phyloP scores from a whole-genome alignment of 2,888 invertebrate genomes.

The Melinaea menophilus region DNA sequence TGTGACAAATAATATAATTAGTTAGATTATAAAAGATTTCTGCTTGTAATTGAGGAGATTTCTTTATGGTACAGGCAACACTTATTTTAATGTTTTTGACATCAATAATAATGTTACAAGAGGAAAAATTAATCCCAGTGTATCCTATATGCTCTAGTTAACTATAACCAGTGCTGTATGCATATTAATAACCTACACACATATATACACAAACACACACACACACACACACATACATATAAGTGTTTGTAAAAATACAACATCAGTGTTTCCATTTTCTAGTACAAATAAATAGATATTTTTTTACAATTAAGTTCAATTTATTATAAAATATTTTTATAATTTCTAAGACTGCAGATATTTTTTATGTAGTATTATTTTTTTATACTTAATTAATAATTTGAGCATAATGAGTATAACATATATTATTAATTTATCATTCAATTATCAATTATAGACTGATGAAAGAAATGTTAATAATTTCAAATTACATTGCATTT shows the following conservation, averaged over 20 bases:
- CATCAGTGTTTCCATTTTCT: not conserved
- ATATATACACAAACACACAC: too few relatives aligned
- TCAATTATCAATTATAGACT: slow-evolving; percentile 1
- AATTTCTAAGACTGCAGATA: slow-evolving; percentile 3
- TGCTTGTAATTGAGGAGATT: not conserved
- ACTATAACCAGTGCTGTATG: not conserved
- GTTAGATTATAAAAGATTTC: not conserved
- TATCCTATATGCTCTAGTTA: not conserved
- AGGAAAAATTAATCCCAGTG: slow-evolving; percentile 3
- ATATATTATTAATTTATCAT: not conserved
- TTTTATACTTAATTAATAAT: not conserved
- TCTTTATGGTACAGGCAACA: not conserved
- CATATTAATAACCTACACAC: too few relatives aligned
- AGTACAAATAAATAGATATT: slow-evolving; percentile 6
- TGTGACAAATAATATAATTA: slow-evolving; percentile 17
- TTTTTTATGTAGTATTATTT: not conserved
- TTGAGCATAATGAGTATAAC: not conserved
- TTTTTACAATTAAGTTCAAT: not conserved
- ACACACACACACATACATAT: too few relatives aligned
- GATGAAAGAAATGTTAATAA: not conserved
- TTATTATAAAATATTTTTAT: not conserved
- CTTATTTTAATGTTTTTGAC: not conserved
- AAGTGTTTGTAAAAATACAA: not conserved
- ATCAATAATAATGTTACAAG: not conserved
- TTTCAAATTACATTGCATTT: too few relatives aligned